Percentiles rank a stretch among this genome's conserved stretches.
Conservation (phyloP, 2,888 invertebrate genomes). For the Drosophila incognita region DNA sequence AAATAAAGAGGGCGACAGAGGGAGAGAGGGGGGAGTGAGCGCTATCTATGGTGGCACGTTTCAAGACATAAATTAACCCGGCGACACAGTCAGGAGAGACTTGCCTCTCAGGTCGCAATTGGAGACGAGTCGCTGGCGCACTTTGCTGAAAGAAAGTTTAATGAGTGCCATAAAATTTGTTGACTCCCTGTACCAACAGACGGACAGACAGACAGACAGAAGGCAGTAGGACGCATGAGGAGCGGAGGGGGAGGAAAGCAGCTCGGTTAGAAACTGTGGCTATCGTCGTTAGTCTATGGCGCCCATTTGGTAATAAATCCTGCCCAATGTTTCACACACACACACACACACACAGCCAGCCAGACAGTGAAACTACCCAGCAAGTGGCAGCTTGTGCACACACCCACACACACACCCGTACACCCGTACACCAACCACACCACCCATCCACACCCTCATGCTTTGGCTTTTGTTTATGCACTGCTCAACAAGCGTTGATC, state of each 20-base stretch:
- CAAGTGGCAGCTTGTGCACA: slow-evolving; percentile 38
- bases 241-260: slow-evolving; percentile 2
- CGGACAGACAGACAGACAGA: not conserved
- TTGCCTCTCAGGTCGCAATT: slow-evolving; percentile 23
- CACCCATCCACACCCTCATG: slow-evolving; percentile 19
- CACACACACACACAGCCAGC: slow-evolving; percentile 1
- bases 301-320: slow-evolving; percentile 79
- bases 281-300: slow-evolving; percentile 74
- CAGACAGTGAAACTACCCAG: slow-evolving; percentile 20
- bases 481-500: slow-evolving; percentile 42
- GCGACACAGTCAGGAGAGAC: slow-evolving; percentile 36
- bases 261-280: slow-evolving; percentile 58
- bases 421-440: not conserved
- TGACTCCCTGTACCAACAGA: slow-evolving; percentile 62
- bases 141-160: slow-evolving; percentile 77
- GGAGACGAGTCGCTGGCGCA: slow-evolving; percentile 46
- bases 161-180: slow-evolving; percentile 79
- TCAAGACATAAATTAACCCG: slow-evolving; percentile 36
- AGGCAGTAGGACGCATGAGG: not conserved
- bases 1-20: not conserved
- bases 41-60: slow-evolving; percentile 23
- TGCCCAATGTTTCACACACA: slow-evolving; percentile 37
- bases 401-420: slow-evolving; percentile 1
- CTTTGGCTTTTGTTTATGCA: slow-evolving; percentile 65
- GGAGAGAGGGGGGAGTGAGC: not conserved